These are phyloP conservation scores for Nephrotoma guestfalica DNA, from an alignment of 2,888 invertebrate genomes.

Conservation along the genomic window DNA sequence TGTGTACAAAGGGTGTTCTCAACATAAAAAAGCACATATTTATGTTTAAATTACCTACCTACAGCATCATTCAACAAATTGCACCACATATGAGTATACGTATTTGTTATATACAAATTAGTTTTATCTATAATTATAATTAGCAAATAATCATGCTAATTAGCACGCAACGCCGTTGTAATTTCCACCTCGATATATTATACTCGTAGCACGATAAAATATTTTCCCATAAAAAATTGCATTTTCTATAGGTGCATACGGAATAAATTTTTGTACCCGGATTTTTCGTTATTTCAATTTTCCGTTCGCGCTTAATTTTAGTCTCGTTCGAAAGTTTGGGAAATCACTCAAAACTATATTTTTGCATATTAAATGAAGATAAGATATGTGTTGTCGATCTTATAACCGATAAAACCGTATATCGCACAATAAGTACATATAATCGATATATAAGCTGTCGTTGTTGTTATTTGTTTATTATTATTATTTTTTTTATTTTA, in stretches of 20 bases:
- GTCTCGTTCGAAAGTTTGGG: background rate
- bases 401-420: background rate
- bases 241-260: background rate
- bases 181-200: background rate
- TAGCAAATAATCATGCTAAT: background rate
- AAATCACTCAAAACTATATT: background rate
- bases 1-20: background rate
- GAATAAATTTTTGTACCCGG: background rate
- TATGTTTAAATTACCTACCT: background rate
- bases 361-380: too few species aligned
- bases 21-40: background rate
- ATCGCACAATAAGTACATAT: background rate
- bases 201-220: background rate
- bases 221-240: background rate
- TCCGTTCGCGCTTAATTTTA: background rate
- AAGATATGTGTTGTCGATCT: too few species aligned
- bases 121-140: background rate
- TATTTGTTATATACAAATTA: background rate
- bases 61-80: background rate
- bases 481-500: background rate
- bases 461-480: background rate
- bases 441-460: background rate
- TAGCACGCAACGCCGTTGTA: background rate
- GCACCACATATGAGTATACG: background rate
- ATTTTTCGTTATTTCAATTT: background rate